Evolutionary conservation across 2,113 vertebrate genomes (phyloP), one percentile per base, ranked within the genome.

Genomic region (Alectura lathami): DNA sequence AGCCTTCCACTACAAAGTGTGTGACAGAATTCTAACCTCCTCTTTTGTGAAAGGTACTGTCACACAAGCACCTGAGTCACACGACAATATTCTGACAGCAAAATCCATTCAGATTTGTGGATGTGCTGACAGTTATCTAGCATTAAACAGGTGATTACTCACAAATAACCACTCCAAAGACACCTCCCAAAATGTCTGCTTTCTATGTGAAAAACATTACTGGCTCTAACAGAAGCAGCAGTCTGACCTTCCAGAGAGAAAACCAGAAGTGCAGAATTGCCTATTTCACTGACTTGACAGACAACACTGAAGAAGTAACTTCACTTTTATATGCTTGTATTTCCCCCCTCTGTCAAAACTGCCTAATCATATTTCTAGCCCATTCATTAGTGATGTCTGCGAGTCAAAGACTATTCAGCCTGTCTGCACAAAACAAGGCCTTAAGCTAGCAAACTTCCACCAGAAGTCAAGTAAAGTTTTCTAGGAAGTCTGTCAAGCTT

Each of bases 261-360:
- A 89, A 75, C 0, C 17, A 73, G 10, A 83, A 51, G 24, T 50
- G 13, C 9, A 38, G 38, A 77, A 59, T 29, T 21, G 50, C 38
- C 4, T 16, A 24, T 24, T 54, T 79, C 13, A 32, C 3, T 0
- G 1, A 36, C 29, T 8, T 74, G 32, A 29, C n/a, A 47, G 13
- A 69, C 16, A 57, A 26, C 4, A 13, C 10, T 34, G 21, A 63
- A 88, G 30, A 63, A 84, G 17, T 38, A 77, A 59, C 17, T 69
- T 60, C 5, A 27, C 10, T 34, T 92, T 48, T 22, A 60, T 3
- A 6, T 21, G 13, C 16, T 63, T 73, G 32, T 21, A n/a, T 54
- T 88, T 83, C 29, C 51, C 83, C 50, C 17, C 72, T 77, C 63
- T 90, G 32, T 30, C 59, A 62, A 50, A 66, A 26, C 38, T 48